A percentile compares a stretch with the other conserved stretches of the same genome.
Evolutionary conservation across 1,140 invertebrate genomes (phyloP).

Genomic region (Chionoecetes opilio): DNA sequence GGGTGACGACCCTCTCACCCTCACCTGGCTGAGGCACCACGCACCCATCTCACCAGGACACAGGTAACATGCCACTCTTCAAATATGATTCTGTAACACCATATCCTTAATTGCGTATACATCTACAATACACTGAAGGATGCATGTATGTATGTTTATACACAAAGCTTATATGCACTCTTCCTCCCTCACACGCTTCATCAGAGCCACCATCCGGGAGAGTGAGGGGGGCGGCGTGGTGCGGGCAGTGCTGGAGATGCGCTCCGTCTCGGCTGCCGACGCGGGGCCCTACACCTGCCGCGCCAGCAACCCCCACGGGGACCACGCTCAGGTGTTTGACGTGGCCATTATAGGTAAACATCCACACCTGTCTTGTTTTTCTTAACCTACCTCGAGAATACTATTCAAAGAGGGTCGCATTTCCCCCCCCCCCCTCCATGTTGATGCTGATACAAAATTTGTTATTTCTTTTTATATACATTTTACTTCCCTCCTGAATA

Average conservation of each 20-base stretch:
- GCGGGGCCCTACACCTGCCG: constrained; percentile 86
- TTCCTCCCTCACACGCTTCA: background rate
- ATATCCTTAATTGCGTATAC: background rate
- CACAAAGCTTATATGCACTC: background rate
- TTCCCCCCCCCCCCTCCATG: no score
- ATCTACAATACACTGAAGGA: background rate
- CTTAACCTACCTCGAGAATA: no score
- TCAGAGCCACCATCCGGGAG: constrained; percentile 62
- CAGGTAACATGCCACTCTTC: constrained; percentile 14
- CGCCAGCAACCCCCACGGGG: constrained; percentile 84
- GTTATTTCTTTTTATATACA: no score
- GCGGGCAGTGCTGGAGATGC: constrained; percentile 69
- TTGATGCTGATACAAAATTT: no score
- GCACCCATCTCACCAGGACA: constrained; percentile 61
- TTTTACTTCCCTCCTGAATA: no score
- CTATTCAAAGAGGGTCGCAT: no score
- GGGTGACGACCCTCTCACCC: constrained; percentile 69
- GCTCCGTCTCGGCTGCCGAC: constrained; percentile 85
- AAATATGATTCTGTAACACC: background rate
- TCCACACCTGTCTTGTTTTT: background rate
- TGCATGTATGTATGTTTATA: background rate
- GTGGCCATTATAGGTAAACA: constrained; percentile 63
- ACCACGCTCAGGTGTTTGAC: constrained; percentile 62
- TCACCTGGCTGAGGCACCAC: constrained; percentile 75
- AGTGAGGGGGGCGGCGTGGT: constrained; percentile 53